Evolutionary conservation across 2,113 vertebrate species (phyloP), one percentile per base, ranked within the genome.

Genomic region (Clarias macrocephalus): DNA sequence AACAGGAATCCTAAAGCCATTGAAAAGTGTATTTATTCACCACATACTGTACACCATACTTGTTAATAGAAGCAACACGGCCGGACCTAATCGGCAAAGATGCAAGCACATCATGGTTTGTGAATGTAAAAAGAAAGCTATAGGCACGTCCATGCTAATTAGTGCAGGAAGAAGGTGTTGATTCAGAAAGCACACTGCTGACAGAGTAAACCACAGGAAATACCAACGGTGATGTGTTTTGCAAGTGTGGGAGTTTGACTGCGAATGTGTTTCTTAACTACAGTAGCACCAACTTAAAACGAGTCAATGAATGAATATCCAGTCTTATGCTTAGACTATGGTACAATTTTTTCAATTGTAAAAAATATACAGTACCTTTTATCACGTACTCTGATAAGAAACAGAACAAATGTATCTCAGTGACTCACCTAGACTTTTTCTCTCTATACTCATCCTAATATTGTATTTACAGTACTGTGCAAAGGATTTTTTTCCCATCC

Each of bases 231-330:
- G 21, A 68, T 42, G 30, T 76, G 23, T 59, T 70, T 63, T 88
- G 73, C 59, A 60, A 83, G 86, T 81, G 79, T 66, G 81, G 48
- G 33, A 75, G 80, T 75, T 73, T 86, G 81, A 73, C 70, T 86
- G 76, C 82, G 86, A 83, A 8, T 81, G 21, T 52, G 84, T 89
- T 81, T 11, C 91, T 91, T 91, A 91, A 91, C 42, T 62, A 37
- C 33, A 37, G 33, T 37, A 84, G 80, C 83, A 88, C 82, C 88
- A 90, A 75, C 79, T 89, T 56, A 10, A 16, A 11, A 30, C 0
- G n/a, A 80, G 16, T 80, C 5, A 80, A 19, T 57, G 25, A 80
- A 80, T 56, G 5, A 54, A 3, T 30, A 28, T 28, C 25, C 11
- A 52, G 13, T 52, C 42, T 76, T 52, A 72, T 75, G 37, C 72